Evolutionary conservation across 2,888 invertebrate genomes (phyloP), one percentile per base, ranked within the genome.

Genomic region (Drosophila helvetica): DNA sequence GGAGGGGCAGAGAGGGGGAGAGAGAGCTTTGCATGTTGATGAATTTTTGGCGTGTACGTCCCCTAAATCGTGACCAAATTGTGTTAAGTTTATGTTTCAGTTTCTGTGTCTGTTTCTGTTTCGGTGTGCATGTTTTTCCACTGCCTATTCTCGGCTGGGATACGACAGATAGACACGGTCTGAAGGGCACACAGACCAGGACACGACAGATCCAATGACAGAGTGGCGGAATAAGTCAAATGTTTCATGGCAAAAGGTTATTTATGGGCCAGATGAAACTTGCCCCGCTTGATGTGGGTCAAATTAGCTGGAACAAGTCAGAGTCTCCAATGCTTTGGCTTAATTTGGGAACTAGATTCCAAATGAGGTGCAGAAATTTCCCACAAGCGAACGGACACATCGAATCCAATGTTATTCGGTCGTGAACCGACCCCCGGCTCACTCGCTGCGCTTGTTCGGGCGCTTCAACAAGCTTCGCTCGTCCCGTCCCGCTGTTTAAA

Each of bases 11-110:
- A 22, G 22, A 22, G 0, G 3, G 22, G 4, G 22, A 22, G 22
- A 12, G n/a, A 33, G 55, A 50, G 50, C 70, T 75, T 78, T 81
- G 85, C 89, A 76, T 75, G 79, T 76, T 89, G 89, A 83, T 87
- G 83, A 83, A 83, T 83, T 87, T 76, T 60, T 76, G 86, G 86
- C 88, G 83, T 87, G 88, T 81, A 81, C 79, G 85, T 64, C 58
- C 78, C 80, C 75, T 43, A 78, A 83, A 89, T 83, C 83, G 83
- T 83, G 83, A 83, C 89, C 89, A 83, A 83, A 83, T 89, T 87
- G 88, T 87, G 82, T 83, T 87, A 78, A 58, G 87, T 65, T 77
- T 65, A 77, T 79, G 83, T 70, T 76, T 74, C 77, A 5, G 22
- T 51, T 65, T 38, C 38, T 30, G 4, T 27, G 2, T 7, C 22